Conservation (phyloP, 2,888 invertebrate genomes). For the Campoletis raptor region DNA sequence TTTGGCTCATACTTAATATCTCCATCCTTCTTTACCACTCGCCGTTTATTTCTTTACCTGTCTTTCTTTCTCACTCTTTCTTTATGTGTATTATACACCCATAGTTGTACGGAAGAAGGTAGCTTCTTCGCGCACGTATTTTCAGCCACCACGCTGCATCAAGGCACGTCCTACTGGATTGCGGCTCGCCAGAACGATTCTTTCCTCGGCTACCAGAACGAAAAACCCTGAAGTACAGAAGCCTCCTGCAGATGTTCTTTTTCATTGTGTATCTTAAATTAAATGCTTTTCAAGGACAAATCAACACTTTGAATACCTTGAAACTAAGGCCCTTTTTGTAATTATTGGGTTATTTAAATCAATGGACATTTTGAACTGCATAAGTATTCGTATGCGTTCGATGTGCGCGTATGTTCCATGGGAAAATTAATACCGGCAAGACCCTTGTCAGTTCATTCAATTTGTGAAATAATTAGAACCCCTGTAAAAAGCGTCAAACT, state of each 20-base stretch:
- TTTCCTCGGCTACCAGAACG: constrained; percentile 75
- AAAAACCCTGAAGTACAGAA: constrained; percentile 49
- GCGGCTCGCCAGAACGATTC: constrained; percentile 79
- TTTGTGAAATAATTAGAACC: background rate
- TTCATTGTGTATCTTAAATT: background rate
- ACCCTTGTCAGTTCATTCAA: background rate
- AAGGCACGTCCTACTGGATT: constrained; percentile 84
- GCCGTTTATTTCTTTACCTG: constrained; percentile 20
- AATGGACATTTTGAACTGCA: background rate
- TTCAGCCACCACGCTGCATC: constrained; percentile 83
- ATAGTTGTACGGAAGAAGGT: constrained; percentile 82
- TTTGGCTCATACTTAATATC: background rate
- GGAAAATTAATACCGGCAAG: background rate
- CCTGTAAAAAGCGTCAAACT: no score
- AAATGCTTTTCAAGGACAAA: constrained; percentile 1
- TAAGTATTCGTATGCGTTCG: background rate
- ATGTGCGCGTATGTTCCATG: background rate
- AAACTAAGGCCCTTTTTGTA: background rate
- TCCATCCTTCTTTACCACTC: constrained; percentile 19
- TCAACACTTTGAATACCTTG: background rate
- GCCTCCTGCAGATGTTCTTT: background rate
- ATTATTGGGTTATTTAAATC: background rate
- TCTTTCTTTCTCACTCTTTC: constrained; percentile 27
- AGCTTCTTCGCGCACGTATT: constrained; percentile 84
- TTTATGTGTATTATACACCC: constrained; percentile 66